Conservation (phyloP, 2,888 invertebrate species). For the Nemoura dubitans region DNA sequence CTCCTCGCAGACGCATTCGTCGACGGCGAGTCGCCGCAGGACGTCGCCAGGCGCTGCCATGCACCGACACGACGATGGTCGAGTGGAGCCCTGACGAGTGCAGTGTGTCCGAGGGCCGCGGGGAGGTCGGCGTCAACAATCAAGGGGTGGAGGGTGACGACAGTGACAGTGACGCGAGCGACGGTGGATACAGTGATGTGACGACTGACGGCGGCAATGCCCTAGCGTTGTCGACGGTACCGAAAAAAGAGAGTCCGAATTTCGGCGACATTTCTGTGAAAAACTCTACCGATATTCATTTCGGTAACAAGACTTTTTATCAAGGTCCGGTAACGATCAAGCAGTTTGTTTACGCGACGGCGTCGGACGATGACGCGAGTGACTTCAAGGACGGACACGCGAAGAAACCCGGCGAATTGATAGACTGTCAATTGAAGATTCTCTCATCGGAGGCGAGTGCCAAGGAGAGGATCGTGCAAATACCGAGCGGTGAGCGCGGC, state of each 20-base stretch:
- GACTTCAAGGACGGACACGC: conserved; percentile 37
- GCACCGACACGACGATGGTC: neutral
- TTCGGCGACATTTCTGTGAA: conserved; percentile 72
- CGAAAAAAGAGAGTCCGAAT: conserved; percentile 10
- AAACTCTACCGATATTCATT: conserved; percentile 76
- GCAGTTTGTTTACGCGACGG: conserved; percentile 68
- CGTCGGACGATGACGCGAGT: neutral
- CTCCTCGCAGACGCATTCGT: neutral
- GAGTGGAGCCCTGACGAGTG: neutral
- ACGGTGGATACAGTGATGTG: neutral
- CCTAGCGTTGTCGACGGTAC: neutral
- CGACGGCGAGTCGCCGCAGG: neutral
- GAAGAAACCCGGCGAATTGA: neutral
- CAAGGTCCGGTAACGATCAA: conserved; percentile 82
- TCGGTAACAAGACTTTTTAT: conserved; percentile 80
- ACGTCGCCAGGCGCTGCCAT: neutral
- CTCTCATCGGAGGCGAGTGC: neutral
- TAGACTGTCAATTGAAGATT: neutral
- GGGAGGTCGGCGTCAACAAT: neutral
- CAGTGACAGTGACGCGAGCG: neutral
- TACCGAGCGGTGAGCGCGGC: neutral
- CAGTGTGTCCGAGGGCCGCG: neutral
- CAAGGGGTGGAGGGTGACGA: neutral
- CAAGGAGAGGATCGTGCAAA: too few species aligned
- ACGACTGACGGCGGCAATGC: neutral